Percentiles rank a stretch among this genome's conserved stretches.
phyloP scores from a whole-genome alignment of 2,888 invertebrate genomes.

The Oxyscelio sp. region DNA sequence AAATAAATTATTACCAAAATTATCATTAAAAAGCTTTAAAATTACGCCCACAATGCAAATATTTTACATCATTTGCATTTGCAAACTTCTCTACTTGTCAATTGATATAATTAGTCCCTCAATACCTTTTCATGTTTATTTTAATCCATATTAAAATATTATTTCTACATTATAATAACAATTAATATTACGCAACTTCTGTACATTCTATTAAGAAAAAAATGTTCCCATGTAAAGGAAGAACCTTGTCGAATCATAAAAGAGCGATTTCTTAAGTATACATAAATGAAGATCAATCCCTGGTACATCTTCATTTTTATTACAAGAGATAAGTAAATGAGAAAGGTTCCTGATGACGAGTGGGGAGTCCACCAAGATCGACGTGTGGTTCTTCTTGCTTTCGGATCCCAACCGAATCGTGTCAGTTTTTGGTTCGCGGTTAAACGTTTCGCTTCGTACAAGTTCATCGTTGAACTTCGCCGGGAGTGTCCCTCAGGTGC shows the following conservation, averaged over 20 bases:
- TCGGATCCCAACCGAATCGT: conserved; percentile 71
- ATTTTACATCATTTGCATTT: no score
- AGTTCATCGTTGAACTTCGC: conserved; percentile 73
- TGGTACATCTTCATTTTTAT: conserved; percentile 53
- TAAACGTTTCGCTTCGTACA: conserved; percentile 77
- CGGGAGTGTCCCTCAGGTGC: conserved; percentile 65
- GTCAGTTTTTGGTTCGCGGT: conserved; percentile 83
- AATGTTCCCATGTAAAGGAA: conserved; percentile 5
- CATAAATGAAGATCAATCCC: conserved; percentile 33
- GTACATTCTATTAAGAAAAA: neutral
- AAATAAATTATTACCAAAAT: no score
- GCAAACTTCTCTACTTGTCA: no score
- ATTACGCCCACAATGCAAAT: no score
- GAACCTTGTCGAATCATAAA: conserved; percentile 2
- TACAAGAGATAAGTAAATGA: conserved; percentile 63
- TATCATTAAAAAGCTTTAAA: no score
- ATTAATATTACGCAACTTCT: no score
- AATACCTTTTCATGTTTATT: no score
- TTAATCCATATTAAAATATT: no score
- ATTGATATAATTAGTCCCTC: no score
- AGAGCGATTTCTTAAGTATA: neutral
- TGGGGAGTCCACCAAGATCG: conserved; percentile 68
- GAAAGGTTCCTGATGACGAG: conserved; percentile 70
- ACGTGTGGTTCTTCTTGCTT: conserved; percentile 70
- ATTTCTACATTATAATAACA: no score